phyloP scores from a whole-genome alignment of 2,113 vertebrate genomes.

The Ardeotis arabs region DNA sequence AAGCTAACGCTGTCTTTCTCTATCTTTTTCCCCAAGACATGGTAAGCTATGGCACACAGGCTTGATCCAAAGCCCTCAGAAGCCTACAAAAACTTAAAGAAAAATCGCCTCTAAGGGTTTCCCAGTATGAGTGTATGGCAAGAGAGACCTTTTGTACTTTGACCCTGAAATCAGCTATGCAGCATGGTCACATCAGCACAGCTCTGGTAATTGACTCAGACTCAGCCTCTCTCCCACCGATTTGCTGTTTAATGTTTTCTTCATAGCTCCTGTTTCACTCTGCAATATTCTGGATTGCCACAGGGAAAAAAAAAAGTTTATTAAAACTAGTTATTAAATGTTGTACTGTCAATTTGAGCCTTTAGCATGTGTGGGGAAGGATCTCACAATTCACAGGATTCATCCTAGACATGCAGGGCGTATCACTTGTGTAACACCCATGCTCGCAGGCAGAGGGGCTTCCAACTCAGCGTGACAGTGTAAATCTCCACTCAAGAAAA shows the following conservation, averaged over 20 bases:
- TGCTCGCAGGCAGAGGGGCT: neutral
- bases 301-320: neutral
- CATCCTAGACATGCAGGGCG: neutral
- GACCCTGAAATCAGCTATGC: neutral
- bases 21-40: neutral
- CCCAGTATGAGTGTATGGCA: neutral
- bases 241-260: neutral
- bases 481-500: neutral
- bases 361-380: neutral
- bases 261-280: neutral
- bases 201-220: neutral
- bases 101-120: neutral
- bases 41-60: neutral
- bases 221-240: neutral
- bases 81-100: neutral
- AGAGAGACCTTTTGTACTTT: neutral
- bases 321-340: neutral
- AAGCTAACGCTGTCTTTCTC: neutral
- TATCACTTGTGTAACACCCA: neutral
- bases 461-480: neutral
- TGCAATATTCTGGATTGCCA: neutral
- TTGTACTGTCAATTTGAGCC: neutral
- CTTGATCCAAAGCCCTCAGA: neutral
- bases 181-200: neutral
- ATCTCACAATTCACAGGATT: neutral